Percentiles rank a stretch among this genome's conserved stretches.
Conservation (phyloP, 2,888 invertebrate genomes). For the Ormyrus pomaceus region DNA sequence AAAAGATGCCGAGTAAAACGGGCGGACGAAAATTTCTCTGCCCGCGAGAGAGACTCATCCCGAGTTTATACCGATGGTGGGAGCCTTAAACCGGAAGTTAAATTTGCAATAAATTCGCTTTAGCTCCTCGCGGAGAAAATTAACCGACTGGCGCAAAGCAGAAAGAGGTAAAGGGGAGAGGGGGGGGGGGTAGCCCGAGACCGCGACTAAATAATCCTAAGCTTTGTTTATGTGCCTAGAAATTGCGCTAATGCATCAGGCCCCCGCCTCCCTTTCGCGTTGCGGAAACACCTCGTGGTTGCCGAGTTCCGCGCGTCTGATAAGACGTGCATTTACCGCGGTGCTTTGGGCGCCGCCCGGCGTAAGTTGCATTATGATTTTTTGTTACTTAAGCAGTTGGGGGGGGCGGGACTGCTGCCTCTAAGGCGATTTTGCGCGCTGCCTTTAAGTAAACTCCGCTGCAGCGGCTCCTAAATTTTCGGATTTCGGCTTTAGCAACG, state of each 20-base stretch:
- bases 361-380: constrained; percentile 34
- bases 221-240: constrained; percentile 70
- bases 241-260: constrained; percentile 68
- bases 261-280: too few relatives aligned
- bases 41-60: constrained; percentile 1
- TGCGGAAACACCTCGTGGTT: too few relatives aligned
- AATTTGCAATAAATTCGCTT: constrained; percentile 60
- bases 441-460: too few relatives aligned
- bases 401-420: too few relatives aligned
- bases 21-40: constrained; percentile 7
- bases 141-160: constrained; percentile 52
- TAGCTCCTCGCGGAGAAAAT: constrained; percentile 52
- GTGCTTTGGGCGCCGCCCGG: too few relatives aligned
- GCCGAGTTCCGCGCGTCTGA: too few relatives aligned
- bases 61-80: too few relatives aligned
- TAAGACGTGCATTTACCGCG: too few relatives aligned
- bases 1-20: neutral
- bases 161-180: too few relatives aligned
- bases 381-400: constrained; percentile 8
- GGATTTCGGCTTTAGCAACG: too few relatives aligned
- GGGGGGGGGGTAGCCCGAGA: constrained; percentile 12
- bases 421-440: too few relatives aligned
- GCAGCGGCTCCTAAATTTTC: too few relatives aligned
- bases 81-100: constrained; percentile 55
- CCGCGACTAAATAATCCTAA: constrained; percentile 69